phyloP scores from a whole-genome alignment of 2,888 invertebrate species.

The Craniophora ligustri region DNA sequence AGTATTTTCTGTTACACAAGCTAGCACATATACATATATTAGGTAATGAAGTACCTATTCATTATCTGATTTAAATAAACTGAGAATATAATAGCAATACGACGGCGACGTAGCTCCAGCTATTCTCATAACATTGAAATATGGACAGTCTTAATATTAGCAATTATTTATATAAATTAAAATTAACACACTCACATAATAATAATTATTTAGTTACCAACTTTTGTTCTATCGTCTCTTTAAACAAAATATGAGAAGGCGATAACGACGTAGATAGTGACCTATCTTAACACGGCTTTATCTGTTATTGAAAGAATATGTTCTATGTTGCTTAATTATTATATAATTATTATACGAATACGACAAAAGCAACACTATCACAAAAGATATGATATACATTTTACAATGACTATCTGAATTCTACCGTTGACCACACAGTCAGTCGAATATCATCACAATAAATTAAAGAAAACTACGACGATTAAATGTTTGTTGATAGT shows the following conservation, averaged over 20 bases:
- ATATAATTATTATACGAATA: conserved; percentile 23
- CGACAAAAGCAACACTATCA: conserved; percentile 25
- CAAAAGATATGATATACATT: conserved; percentile 28
- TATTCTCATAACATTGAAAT: too few species aligned
- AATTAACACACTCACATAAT: too few species aligned
- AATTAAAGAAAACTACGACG: conserved; percentile 18
- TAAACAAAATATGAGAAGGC: conserved; percentile 3
- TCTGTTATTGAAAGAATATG: conserved; percentile 16
- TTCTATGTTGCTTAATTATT: conserved; percentile 10
- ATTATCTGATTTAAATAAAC: too few species aligned
- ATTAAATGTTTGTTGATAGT: conserved; percentile 25
- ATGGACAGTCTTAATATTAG: too few species aligned
- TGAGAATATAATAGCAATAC: too few species aligned
- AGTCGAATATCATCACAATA: conserved; percentile 29
- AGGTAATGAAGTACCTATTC: too few species aligned
- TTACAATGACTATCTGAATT: conserved; percentile 23
- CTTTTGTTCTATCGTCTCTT: too few species aligned
- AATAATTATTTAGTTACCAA: too few species aligned
- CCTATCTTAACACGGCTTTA: not conserved
- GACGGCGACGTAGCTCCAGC: too few species aligned
- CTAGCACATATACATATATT: too few species aligned
- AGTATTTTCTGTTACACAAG: too few species aligned
- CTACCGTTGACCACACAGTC: conserved; percentile 14
- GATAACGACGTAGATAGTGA: conserved; percentile 13
- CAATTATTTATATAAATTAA: too few species aligned